Base-by-base conservation (phyloP, 2,888 invertebrate species). In the Thecocarcelia acutangulata region DNA sequence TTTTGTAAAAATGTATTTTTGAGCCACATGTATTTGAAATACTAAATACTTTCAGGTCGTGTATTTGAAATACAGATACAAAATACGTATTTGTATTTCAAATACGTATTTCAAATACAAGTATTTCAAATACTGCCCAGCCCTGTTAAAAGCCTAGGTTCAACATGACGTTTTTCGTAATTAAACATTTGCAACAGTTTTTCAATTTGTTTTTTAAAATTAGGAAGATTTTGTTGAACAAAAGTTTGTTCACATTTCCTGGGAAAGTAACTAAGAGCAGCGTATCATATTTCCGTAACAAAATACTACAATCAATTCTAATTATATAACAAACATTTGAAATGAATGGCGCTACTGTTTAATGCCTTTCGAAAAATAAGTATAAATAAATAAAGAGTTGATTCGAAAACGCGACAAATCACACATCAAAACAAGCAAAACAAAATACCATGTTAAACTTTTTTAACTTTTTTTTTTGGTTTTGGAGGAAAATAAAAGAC, bases 341-440 rank as follows among this genome's bases (percentile, higher is more conserved):
- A 82, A 78, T 78, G 70, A 70, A 82, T 75, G 82, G 82, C 82
- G 78, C 82, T 82, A 82, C 82, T 82, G 74, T 70, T 73, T 54
- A 33, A 73, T 77, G 76, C 72, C 76, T 77, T 70, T 74, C 74
- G n/a, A 78, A 64, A 68, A 52, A 42, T 46, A n/a, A n/a, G n/a
- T n/a, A n/a, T n/a, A n/a, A n/a, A 21, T 5, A 69, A 61, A 61
- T 17, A 69, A 64, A 56, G 42, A 76, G 44, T 69, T 64, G 77
- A 77, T 77, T 77, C 52, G 64, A 69, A 82, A 70, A 82, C 64
- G 82, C 82, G 78, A 82, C 82, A 82, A 82, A 82, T 82, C 82
- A 75, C 82, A 82, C 82, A 75, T 82, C 64, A 69, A 70, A 54
- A 82, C 82, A 78, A 70, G 74, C 70, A 59, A 44, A 69, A 66